Conservation (phyloP, 1,140 invertebrate species). For the Drosophila sechellia region DNA sequence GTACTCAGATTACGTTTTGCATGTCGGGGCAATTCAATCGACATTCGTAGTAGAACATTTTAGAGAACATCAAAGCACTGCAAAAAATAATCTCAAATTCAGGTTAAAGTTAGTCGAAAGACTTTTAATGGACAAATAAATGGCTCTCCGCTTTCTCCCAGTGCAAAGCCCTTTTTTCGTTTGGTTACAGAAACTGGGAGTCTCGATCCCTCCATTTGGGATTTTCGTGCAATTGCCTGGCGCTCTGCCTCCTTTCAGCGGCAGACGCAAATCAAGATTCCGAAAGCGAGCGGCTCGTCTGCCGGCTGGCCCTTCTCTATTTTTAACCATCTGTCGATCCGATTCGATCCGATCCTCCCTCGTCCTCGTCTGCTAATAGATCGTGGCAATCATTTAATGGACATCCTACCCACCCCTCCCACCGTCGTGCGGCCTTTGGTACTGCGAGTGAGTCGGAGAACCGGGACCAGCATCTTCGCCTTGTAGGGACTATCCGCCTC, state of each 20-base stretch:
- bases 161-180: not conserved
- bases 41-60: not conserved
- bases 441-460: not conserved
- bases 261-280: slow-evolving; percentile 27
- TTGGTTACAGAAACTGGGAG: not conserved
- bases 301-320: slow-evolving; percentile 23
- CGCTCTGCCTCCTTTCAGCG: slow-evolving; percentile 41
- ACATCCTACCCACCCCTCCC: slow-evolving; percentile 28
- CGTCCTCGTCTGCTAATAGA: slow-evolving; percentile 70
- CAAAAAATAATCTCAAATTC: too few relatives aligned
- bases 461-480: slow-evolving; percentile 15
- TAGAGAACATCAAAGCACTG: not conserved
- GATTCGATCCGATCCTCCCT: slow-evolving; percentile 11
- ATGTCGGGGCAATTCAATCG: slow-evolving; percentile 11
- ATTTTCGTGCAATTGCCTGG: slow-evolving; percentile 17
- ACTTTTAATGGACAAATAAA: too few relatives aligned
- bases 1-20: slow-evolving; percentile 2
- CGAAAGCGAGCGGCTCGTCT: not conserved
- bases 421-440: too few relatives aligned
- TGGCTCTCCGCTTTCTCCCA: not conserved
- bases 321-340: slow-evolving; percentile 27
- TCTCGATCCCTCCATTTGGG: not conserved
- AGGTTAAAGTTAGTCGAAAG: too few relatives aligned
- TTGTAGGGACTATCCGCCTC: slow-evolving; percentile 9
- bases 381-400: slow-evolving; percentile 77